Evolutionary conservation across 2,888 invertebrate species (phyloP).

Genomic region (Baronia brevicornis): DNA sequence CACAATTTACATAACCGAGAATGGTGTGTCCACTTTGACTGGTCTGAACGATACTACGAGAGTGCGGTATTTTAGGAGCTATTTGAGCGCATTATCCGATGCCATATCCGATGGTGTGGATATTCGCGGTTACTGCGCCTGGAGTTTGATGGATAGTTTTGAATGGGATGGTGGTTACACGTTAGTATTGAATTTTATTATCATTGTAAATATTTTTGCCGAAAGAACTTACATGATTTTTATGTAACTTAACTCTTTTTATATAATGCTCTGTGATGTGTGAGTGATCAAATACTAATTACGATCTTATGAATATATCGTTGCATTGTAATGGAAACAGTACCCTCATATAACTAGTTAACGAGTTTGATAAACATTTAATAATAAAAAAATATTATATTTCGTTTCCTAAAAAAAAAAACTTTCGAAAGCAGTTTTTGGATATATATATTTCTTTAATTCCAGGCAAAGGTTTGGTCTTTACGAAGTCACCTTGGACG

Average conservation of each 20-base stretch:
- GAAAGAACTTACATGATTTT: too few relatives aligned
- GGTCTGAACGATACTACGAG: constrained; percentile 46
- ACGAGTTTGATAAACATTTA: too few relatives aligned
- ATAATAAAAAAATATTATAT: too few relatives aligned
- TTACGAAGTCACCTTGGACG: constrained; percentile 73
- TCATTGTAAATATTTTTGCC: not conserved
- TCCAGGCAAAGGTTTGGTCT: constrained; percentile 60
- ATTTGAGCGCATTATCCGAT: constrained; percentile 40
- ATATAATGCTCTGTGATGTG: too few relatives aligned
- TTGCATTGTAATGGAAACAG: too few relatives aligned
- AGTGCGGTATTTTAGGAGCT: constrained; percentile 36
- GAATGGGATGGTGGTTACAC: constrained; percentile 73
- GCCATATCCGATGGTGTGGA: constrained; percentile 49
- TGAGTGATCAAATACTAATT: too few relatives aligned
- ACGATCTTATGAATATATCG: too few relatives aligned
- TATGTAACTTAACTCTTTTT: too few relatives aligned
- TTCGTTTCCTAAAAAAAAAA: too few relatives aligned
- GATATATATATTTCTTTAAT: not conserved
- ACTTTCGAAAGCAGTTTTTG: too few relatives aligned
- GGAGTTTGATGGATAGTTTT: constrained; percentile 77
- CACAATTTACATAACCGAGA: constrained; percentile 56
- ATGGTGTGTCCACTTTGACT: constrained; percentile 53
- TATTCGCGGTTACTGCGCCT: constrained; percentile 63
- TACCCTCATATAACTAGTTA: too few relatives aligned
- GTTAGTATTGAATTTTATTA: too few relatives aligned